A percentile compares a stretch with the other conserved stretches of the same genome.
These are phyloP conservation scores for Mythimna impura DNA, from an alignment of 2,888 invertebrate species.

Conservation along the genomic window DNA sequence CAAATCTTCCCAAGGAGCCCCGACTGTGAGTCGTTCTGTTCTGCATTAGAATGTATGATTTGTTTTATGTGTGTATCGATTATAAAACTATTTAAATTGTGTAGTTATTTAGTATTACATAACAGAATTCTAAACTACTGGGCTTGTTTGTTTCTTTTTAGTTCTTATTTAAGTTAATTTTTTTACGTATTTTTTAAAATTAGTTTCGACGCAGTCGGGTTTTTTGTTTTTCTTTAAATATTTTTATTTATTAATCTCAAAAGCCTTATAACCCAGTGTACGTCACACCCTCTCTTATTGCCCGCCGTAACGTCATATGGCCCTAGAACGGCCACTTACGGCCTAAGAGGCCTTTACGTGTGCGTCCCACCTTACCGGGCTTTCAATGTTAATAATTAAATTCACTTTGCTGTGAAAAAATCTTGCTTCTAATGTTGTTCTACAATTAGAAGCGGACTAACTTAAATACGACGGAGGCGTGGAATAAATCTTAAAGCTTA, in stretches of 20 bases:
- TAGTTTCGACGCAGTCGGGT: too few species aligned
- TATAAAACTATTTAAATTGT: too few species aligned
- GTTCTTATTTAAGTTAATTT: too few species aligned
- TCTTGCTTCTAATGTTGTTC: conserved; percentile 45
- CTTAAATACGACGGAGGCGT: not conserved
- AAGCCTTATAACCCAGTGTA: conserved; percentile 13
- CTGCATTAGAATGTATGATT: too few species aligned
- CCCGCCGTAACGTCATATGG: conserved; percentile 51
- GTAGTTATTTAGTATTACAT: too few species aligned
- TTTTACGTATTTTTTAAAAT: too few species aligned
- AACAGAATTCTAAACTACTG: too few species aligned
- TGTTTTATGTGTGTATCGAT: too few species aligned
- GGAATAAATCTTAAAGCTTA: conserved; percentile 30
- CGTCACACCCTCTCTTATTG: conserved; percentile 47
- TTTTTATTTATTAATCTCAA: not conserved
- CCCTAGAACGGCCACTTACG: conserved; percentile 65
- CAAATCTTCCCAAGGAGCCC: too few species aligned
- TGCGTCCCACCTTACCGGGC: conserved; percentile 58
- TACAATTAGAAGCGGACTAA: conserved; percentile 41
- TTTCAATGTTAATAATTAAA: conserved; percentile 63
- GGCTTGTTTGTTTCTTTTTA: too few species aligned
- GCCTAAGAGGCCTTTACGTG: conserved; percentile 61
- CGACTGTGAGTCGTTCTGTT: too few species aligned
- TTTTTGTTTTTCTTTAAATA: too few species aligned
- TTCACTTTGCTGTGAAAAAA: conserved; percentile 62